Evolutionary conservation across 1,140 invertebrate species (phyloP).

Genomic region (Brachionus rubens): DNA sequence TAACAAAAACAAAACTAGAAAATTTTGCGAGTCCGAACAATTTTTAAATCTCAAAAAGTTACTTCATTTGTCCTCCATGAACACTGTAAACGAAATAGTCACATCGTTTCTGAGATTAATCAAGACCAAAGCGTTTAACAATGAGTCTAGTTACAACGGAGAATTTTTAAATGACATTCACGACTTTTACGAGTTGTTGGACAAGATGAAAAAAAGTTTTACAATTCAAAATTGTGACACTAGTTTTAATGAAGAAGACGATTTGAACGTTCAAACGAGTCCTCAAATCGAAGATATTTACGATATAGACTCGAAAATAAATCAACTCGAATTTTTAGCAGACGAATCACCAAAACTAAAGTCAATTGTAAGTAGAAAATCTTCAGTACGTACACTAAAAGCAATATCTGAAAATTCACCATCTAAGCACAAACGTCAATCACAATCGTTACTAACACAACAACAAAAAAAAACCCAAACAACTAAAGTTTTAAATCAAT

Average conservation of each 20-base stretch:
- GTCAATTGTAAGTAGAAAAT: slow-evolving; percentile 34
- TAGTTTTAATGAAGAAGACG: slow-evolving; percentile 33
- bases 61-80: slow-evolving; percentile 28
- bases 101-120: slow-evolving; percentile 15
- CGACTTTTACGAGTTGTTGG: slow-evolving; percentile 34
- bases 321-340: slow-evolving; percentile 21
- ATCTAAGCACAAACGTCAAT: slow-evolving; percentile 29
- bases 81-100: slow-evolving; percentile 27
- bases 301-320: slow-evolving; percentile 27
- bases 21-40: not conserved
- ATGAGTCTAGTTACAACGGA: not conserved
- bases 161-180: slow-evolving; percentile 15
- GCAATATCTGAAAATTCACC: slow-evolving; percentile 45
- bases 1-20: slow-evolving; percentile 12
- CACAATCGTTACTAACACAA: not conserved
- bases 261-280: not conserved
- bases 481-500: slow-evolving; percentile 24
- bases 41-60: slow-evolving; percentile 29
- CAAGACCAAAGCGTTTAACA: not conserved
- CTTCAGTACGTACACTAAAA: slow-evolving; percentile 38
- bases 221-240: slow-evolving; percentile 40
- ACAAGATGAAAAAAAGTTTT: slow-evolving; percentile 20
- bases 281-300: not conserved
- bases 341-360: slow-evolving; percentile 12
- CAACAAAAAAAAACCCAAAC: slow-evolving; percentile 18